These are phyloP conservation scores for Rhingia rostrata DNA, from an alignment of 2,888 invertebrate species.

Conservation along the genomic window DNA sequence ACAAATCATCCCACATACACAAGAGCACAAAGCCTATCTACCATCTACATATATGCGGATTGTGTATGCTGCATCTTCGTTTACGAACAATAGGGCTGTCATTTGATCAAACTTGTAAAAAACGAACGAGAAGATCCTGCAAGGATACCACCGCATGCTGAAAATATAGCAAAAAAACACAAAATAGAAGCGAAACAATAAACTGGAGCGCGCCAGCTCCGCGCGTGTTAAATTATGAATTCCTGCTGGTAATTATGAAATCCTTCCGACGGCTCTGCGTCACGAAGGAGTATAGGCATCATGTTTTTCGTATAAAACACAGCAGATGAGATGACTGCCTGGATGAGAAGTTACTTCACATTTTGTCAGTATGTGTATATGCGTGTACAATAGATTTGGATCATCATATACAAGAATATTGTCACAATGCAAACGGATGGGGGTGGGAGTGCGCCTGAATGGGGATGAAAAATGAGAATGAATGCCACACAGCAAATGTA, in stretches of 20 bases:
- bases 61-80: slow-evolving; percentile 3
- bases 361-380: slow-evolving; percentile 23
- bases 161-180: not conserved
- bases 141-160: slow-evolving; percentile 9
- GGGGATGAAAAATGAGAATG: slow-evolving; percentile 47
- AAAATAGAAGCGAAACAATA: slow-evolving; percentile 38
- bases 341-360: slow-evolving; percentile 35
- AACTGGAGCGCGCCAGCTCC: slow-evolving; percentile 35
- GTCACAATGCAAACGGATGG: not conserved
- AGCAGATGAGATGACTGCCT: slow-evolving; percentile 28
- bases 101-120: not conserved
- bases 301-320: slow-evolving; percentile 15
- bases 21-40: too few species aligned
- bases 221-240: slow-evolving; percentile 46
- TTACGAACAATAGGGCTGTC: slow-evolving; percentile 16
- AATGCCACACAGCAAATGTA: slow-evolving; percentile 16
- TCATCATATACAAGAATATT: too few species aligned
- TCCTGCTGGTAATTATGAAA: slow-evolving; percentile 48
- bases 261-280: slow-evolving; percentile 7
- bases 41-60: not conserved
- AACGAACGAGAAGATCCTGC: slow-evolving; percentile 17
- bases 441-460: slow-evolving; percentile 6
- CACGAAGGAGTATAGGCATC: slow-evolving; percentile 3
- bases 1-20: slow-evolving; percentile 26
- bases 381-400: slow-evolving; percentile 44